Percentiles rank a stretch among this genome's conserved stretches.
These are phyloP conservation scores for Maniola jurtina DNA, from an alignment of 1,140 invertebrate species.

Conservation along the genomic window DNA sequence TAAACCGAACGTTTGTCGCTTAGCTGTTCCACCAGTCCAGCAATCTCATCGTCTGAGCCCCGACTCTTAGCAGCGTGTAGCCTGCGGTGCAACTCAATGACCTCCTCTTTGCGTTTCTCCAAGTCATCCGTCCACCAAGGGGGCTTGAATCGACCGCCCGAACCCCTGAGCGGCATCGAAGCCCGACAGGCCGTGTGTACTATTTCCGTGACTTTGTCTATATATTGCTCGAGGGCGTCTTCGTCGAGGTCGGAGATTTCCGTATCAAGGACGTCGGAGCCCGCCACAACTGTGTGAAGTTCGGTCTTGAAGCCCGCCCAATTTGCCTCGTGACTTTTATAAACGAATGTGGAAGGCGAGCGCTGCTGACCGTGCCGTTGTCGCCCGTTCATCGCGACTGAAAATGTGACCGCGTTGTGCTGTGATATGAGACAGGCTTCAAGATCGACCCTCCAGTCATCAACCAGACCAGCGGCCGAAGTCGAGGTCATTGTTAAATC, in stretches of 20 bases:
- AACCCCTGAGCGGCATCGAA: background rate
- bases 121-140: conserved; percentile 6
- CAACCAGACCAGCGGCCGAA: background rate
- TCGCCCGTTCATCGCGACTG: background rate
- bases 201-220: background rate
- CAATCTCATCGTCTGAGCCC: no score
- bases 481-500: conserved; percentile 23
- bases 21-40: conserved; percentile 1
- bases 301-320: conserved; percentile 4
- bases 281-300: background rate
- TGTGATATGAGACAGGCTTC: conserved; percentile 20
- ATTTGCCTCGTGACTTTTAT: conserved; percentile 4
- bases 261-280: background rate
- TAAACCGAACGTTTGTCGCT: conserved; percentile 6
- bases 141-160: background rate
- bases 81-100: no score
- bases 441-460: conserved; percentile 24
- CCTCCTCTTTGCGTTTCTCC: no score
- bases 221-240: background rate
- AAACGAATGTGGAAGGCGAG: background rate
- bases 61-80: no score
- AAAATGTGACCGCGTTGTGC: conserved; percentile 27
- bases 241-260: background rate
- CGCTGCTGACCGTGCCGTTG: background rate
- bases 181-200: conserved; percentile 12